These are phyloP conservation scores for Hanleya hanleyi DNA, from an alignment of 2,888 invertebrate genomes.

Conservation along the genomic window DNA sequence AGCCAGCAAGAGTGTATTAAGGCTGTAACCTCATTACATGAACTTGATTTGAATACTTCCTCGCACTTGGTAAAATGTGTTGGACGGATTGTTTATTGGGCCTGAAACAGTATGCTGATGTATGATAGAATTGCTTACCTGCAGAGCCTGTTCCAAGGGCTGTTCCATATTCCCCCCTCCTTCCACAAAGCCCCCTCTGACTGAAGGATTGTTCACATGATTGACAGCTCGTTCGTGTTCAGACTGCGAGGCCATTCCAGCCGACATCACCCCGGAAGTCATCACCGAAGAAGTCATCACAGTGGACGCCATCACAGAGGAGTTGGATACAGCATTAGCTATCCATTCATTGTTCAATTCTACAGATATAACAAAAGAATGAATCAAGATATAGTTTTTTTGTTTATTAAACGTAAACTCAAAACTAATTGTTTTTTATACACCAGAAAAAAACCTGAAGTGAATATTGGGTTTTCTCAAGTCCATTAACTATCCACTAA, in stretches of 20 bases:
- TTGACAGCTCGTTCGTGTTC: not conserved
- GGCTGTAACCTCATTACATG: no score
- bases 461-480: no score
- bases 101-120: not conserved
- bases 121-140: not conserved
- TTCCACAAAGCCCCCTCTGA: slow-evolving; percentile 10
- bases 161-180: slow-evolving; percentile 10
- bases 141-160: slow-evolving; percentile 5
- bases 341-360: slow-evolving; percentile 59
- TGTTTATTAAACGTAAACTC: no score
- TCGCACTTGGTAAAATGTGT: no score
- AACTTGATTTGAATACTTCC: no score
- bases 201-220: slow-evolving; percentile 5
- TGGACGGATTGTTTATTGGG: no score
- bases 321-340: slow-evolving; percentile 40
- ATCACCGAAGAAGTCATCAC: slow-evolving; percentile 58
- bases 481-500: no score
- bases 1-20: not conserved
- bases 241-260: slow-evolving; percentile 24
- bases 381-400: no score
- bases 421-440: no score
- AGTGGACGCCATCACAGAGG: slow-evolving; percentile 47
- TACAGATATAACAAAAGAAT: slow-evolving; percentile 23
- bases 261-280: slow-evolving; percentile 51
- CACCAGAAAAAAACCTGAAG: no score